These are phyloP conservation scores for Neosilurus mollespiculum DNA, from an alignment of 2,797 vertebrate genomes.

Conservation along the genomic window DNA sequence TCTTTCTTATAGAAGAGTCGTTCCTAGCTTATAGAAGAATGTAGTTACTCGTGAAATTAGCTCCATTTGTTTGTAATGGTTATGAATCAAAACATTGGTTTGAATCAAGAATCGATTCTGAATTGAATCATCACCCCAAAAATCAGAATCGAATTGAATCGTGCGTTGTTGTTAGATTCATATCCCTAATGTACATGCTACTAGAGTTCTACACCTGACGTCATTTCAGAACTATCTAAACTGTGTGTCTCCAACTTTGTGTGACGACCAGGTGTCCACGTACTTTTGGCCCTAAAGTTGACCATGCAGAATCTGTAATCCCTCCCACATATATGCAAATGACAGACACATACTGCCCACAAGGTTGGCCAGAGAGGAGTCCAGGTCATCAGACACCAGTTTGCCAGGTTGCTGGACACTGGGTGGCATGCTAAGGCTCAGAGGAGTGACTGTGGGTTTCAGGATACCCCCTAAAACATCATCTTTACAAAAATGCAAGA, in stretches of 20 bases:
- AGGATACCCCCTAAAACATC: slow-evolving; percentile 91
- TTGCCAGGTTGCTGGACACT: slow-evolving; percentile 81
- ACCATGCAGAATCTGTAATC: not conserved
- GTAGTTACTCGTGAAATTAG: too few species aligned
- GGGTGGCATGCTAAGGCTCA: slow-evolving; percentile 81
- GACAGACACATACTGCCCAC: slow-evolving; percentile 87
- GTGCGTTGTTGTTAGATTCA: too few species aligned
- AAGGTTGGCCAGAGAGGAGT: slow-evolving; percentile 94
- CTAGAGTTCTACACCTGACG: not conserved
- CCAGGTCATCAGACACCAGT: slow-evolving; percentile 91
- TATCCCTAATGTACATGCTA: not conserved
- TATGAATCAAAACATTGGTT: too few species aligned
- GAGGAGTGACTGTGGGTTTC: slow-evolving; percentile 90
- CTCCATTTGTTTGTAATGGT: too few species aligned
- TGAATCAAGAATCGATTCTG: too few species aligned
- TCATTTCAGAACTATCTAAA: not conserved
- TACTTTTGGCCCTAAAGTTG: not conserved
- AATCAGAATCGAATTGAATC: too few species aligned
- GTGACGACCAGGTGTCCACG: not conserved
- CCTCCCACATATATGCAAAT: not conserved
- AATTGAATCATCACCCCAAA: too few species aligned
- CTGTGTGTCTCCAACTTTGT: not conserved
- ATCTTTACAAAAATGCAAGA: slow-evolving; percentile 73
- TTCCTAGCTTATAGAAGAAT: too few species aligned
- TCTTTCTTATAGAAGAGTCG: too few species aligned